phyloP scores from a whole-genome alignment of 1,140 invertebrate species.

The Megalopta genalis region DNA sequence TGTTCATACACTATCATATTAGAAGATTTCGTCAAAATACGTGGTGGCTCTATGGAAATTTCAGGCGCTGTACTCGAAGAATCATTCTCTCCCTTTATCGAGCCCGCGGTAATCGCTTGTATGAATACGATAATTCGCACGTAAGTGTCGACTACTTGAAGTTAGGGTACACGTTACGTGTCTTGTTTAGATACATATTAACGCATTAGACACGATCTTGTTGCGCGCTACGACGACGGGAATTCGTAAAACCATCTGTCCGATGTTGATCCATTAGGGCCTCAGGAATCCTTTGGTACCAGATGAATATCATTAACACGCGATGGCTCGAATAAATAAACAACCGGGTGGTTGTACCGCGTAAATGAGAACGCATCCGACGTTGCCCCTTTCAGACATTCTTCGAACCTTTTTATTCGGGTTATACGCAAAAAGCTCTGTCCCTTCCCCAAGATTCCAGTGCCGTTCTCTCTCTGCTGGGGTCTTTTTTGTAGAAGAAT shows the following conservation, averaged over 20 bases:
- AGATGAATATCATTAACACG: conserved; percentile 3
- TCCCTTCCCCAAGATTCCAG: too few relatives aligned
- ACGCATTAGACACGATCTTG: neutral
- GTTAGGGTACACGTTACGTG: neutral
- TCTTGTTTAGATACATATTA: conserved; percentile 7
- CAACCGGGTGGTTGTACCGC: neutral
- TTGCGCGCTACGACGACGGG: neutral
- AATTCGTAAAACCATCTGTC: neutral
- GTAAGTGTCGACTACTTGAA: neutral
- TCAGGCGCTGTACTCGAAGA: neutral
- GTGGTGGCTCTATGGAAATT: neutral
- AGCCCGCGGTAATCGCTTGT: neutral
- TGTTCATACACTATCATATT: too few relatives aligned
- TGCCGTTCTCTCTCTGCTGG: too few relatives aligned
- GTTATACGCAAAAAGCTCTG: neutral
- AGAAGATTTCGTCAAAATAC: too few relatives aligned
- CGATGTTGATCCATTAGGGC: conserved; percentile 1
- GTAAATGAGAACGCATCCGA: neutral
- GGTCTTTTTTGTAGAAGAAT: too few relatives aligned
- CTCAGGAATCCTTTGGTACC: neutral
- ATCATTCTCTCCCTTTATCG: conserved; percentile 8
- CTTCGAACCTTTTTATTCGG: neutral
- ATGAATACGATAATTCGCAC: conserved; percentile 2
- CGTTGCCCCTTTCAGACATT: neutral
- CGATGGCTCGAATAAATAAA: neutral